Percentiles rank a stretch among this genome's conserved stretches.
Conservation (phyloP, 2,888 invertebrate genomes). For the Eristalis intricaria region DNA sequence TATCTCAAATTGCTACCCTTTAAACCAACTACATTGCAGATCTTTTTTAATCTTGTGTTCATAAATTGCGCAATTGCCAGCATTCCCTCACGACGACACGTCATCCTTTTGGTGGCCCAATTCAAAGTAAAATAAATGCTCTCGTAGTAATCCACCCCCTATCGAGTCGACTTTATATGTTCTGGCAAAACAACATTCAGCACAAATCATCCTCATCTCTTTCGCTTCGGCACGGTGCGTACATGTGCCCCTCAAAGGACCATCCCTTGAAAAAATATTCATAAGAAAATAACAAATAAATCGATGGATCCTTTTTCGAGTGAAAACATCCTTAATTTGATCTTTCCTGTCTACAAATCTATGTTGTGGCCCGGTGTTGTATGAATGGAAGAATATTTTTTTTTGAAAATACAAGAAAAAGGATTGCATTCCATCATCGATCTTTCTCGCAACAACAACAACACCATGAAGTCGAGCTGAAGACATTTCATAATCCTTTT, state of each 20-base stretch:
- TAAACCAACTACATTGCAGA: background rate
- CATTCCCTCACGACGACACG: background rate
- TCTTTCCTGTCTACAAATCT: conserved; percentile 40
- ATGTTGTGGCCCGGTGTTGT: conserved; percentile 53
- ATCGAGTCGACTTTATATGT: conserved; percentile 44
- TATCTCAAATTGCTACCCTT: no score
- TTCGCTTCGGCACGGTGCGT: conserved; percentile 33
- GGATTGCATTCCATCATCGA: conserved; percentile 59
- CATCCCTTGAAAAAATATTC: conserved; percentile 44
- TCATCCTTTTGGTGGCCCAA: background rate
- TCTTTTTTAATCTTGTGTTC: no score
- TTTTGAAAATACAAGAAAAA: conserved; percentile 50
- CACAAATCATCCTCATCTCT: conserved; percentile 48
- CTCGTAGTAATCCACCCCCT: conserved; percentile 45
- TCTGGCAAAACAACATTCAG: conserved; percentile 57
- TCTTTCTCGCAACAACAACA: conserved; percentile 28
- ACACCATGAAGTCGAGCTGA: background rate
- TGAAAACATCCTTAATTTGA: conserved; percentile 14
- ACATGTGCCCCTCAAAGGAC: background rate
- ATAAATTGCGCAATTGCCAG: conserved; percentile 19
- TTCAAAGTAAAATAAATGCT: background rate
- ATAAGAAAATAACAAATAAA: conserved; percentile 44
- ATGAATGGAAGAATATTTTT: conserved; percentile 41
- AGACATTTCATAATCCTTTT: conserved; percentile 62
- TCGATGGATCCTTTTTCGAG: no score